Base-by-base conservation (phyloP, 2,797 vertebrate genomes). In the Mormyrus proboscirostris region DNA sequence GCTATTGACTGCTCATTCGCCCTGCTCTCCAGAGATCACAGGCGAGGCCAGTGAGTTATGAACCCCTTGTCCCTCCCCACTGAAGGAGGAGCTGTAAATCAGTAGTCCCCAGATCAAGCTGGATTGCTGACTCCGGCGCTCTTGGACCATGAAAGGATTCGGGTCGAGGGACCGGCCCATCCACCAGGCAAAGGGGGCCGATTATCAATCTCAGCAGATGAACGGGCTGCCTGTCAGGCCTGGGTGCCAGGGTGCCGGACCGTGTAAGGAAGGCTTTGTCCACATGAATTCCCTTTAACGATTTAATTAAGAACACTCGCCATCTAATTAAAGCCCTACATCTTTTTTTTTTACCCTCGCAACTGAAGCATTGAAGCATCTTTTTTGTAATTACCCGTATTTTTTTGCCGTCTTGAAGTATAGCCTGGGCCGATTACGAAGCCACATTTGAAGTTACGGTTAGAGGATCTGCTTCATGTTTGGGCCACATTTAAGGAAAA, bases 191-290 rank as follows among this genome's bases (percentile, higher is more conserved):
- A 95, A 90, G 91, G 91, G 73, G 88, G 55, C 55, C 86, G 90
- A 65, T 94, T 93, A 95, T 95, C 93, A 95, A 94, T 95, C 92
- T 93, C 92, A 57, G 86, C 89, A 91, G 92, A 95, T 95, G 93
- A 93, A 96, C 95, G 93, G 65, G 86, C 90, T 89, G 89, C 88
- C 89, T 93, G 94, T 94, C 93, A 92, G 92, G 88, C 92, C 93
- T 89, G 92, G 90, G 10, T 73, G 88, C 82, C 47, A 9, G 3
- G 47, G 62, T 86, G 92, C 91, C 25, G 65, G 90, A 93, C 93
- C 93, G 93, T 94, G 92, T 94, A 94, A 92, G 92, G 92, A 90
- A 90, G 90, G 92, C 93, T 91, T 92, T 94, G 91, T 89, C 91
- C 89, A 90, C 93, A 91, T 90, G 89, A 91, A 90, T 91, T 92